Base-by-base conservation (phyloP, 2,888 invertebrate species). In the Scrobipalpa costella region DNA sequence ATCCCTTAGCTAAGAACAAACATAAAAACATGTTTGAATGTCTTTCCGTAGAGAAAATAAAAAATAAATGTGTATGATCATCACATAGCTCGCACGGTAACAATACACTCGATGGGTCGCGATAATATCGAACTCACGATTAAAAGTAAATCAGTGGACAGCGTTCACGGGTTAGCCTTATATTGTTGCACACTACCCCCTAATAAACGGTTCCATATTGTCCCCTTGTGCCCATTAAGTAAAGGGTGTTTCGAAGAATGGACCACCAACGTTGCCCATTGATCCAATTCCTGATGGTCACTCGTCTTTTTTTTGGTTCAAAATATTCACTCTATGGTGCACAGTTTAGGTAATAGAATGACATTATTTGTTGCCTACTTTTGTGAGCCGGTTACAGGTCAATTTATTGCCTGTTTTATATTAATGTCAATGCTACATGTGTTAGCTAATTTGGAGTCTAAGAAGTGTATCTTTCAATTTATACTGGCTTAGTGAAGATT, bases 51-150 rank as follows among this genome's bases (percentile, higher is more conserved):
- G n/a, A 13, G 33, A 27, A 21, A 52, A 21, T 13, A 19, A 52
- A 27, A 52, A 52, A 27, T 27, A 27, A 33, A 55, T 55, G 27
- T 27, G 55, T 55, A 33, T 33, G 33, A 27, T 15, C 40, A 38
- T 57, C n/a, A 33, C 57, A 40, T 44, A 44, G 44, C 21, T 15
- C 72, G 73, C 69, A 71, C 77, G 87, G 86, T 86, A 88, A 88
- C 88, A 84, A 82, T 86, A 86, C 84, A 82, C 86, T 82, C 78
- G 76, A 80, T 78, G 75, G 76, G 65, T 68, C 75, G 73, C 78
- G 90, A 90, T 90, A 85, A 77, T 82, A 90, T 89, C 90, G 69
- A 72, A 67, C 74, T 77, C 86, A 85, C 88, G 86, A 86, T 85
- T 87, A 83, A 82, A 84, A 85, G 83, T 89, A 88, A 88, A 89